These are phyloP conservation scores for Acromyrmex echinatior DNA, from an alignment of 1,140 invertebrate species.

Conservation along the genomic window DNA sequence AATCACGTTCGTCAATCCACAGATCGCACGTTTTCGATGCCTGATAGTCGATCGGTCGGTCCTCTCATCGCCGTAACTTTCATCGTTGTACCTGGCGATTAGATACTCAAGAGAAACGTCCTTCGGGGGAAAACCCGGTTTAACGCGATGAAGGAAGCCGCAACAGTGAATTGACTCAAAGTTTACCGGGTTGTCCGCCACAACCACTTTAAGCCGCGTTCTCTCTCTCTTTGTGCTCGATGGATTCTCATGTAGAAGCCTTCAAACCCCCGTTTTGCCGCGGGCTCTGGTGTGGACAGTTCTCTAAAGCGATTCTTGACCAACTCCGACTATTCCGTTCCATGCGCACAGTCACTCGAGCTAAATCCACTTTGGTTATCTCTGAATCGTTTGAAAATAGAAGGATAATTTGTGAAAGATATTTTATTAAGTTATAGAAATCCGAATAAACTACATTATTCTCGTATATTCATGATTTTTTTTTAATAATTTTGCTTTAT, in stretches of 20 bases:
- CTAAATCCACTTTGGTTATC: conserved; percentile 44
- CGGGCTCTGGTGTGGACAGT: conserved; percentile 60
- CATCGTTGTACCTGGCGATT: conserved; percentile 59
- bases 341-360: conserved; percentile 29
- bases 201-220: conserved; percentile 65
- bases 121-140: conserved; percentile 32
- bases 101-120: conserved; percentile 56
- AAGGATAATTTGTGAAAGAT: background rate
- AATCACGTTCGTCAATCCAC: conserved; percentile 49
- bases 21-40: conserved; percentile 32
- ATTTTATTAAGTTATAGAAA: background rate
- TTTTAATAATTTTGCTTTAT: background rate
- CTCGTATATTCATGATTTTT: background rate
- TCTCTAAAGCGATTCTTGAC: conserved; percentile 66
- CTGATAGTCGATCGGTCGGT: conserved; percentile 15
- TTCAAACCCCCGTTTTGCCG: conserved; percentile 56
- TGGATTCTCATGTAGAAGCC: conserved; percentile 58
- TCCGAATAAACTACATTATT: background rate
- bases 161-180: conserved; percentile 63
- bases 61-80: conserved; percentile 44
- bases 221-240: conserved; percentile 56
- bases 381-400: background rate
- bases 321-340: conserved; percentile 60
- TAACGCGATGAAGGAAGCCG: conserved; percentile 52
- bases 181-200: conserved; percentile 61